phyloP scores from a whole-genome alignment of 1,140 invertebrate genomes.

The Psilanteris sp. region DNA sequence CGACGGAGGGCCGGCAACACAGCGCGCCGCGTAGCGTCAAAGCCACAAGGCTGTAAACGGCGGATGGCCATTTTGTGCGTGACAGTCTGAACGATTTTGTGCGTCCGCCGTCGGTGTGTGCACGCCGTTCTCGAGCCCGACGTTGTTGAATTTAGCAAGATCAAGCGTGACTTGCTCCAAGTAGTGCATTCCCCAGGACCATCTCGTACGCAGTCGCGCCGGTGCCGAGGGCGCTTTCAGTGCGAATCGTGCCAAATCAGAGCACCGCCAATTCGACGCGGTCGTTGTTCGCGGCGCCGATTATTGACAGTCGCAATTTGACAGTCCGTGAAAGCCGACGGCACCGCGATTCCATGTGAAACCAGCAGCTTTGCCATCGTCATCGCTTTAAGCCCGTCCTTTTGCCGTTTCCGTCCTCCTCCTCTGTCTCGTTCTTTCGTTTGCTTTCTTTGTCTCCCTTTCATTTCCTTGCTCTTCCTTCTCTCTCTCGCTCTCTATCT shows the following conservation, averaged over 20 bases:
- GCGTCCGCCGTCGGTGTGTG: conserved; percentile 24
- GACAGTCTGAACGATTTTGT: conserved; percentile 72
- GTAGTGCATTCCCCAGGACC: no score
- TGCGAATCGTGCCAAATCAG: not conserved
- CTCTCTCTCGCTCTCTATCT: no score
- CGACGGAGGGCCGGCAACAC: not conserved
- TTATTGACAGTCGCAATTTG: not conserved
- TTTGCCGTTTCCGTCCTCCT: no score
- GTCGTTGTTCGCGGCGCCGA: not conserved
- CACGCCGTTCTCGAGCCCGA: no score
- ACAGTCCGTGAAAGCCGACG: not conserved
- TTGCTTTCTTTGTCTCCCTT: no score
- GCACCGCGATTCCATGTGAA: conserved; percentile 1
- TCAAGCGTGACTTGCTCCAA: no score
- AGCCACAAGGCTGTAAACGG: conserved; percentile 76
- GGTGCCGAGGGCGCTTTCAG: not conserved
- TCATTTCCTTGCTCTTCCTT: no score
- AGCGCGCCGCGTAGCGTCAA: conserved; percentile 70
- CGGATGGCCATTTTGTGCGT: conserved; percentile 80
- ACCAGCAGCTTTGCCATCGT: not conserved
- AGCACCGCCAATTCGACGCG: not conserved
- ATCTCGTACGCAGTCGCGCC: not conserved
- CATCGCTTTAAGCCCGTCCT: no score
- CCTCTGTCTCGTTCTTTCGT: no score
- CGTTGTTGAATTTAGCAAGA: no score